Base-by-base conservation (phyloP, 2,888 invertebrate species). In the Tachina fera region DNA sequence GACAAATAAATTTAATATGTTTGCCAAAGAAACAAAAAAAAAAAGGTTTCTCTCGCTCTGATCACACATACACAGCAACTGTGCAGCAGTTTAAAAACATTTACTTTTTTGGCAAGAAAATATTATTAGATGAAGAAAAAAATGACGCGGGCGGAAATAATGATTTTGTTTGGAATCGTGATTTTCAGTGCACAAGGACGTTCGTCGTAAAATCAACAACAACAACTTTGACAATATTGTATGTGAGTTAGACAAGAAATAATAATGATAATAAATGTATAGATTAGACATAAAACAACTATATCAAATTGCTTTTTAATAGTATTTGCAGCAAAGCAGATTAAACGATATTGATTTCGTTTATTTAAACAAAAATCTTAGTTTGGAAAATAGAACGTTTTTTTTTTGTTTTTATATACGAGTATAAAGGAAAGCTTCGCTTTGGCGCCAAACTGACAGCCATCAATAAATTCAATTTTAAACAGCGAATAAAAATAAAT, bases 361-460 rank as follows among this genome's bases (percentile, higher is more conserved):
- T 63, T 65, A n/a, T 65, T 53, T 14, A 8, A n/a, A 53, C 45
- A 71, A 56, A 63, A 13, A 5, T 19, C 22, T 61, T 71, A 11
- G 11, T 71, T 65, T 47, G 9, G 31, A 67, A 67, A 72, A 72
- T 74, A 72, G 67, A 83, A 83, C 77, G 67, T 14, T 45, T 79
- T 65, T 60, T 31, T 3, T 47, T 65, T 47, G 16, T 3, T 47
- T 65, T 47, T 13, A 11, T n/a, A 14, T 3, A 9, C 10, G n/a
- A n/a, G n/a, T 13, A 14, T 11, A 47, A 71, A 49, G 6, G n/a
- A 65, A 51, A 83, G 45, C 11, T 63, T 3, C n/a, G 53, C 47
- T 53, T 82, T 79, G 86, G 86, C 86, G 83, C 83, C 86, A 83
- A 65, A 70, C 53, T 70, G 75, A 75, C 79, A 75, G 81, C 68